Base-by-base conservation (phyloP, 1,140 invertebrate genomes). In the Harpegnathos saltator region DNA sequence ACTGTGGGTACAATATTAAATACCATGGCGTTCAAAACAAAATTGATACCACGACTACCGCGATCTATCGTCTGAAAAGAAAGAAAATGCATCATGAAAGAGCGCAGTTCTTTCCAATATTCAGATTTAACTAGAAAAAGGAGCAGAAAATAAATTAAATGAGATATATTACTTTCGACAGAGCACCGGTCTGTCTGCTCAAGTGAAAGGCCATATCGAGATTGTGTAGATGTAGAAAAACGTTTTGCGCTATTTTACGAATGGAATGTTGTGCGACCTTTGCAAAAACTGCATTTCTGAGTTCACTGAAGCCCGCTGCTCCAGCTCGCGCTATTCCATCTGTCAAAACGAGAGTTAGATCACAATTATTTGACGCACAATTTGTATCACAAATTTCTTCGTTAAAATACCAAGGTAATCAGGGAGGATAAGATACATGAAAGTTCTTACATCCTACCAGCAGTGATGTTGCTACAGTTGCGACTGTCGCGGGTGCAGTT, bases 231-330 rank as follows among this genome's bases (percentile, higher is more conserved):
- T 99, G 99, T n/a, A 97, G 94, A 93, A 99, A 99, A 12, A 99
- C 98, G 94, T 99, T 99, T 92, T 96, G 97, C 0, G 99, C 98
- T 83, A 99, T 97, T 94, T 97, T 96, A 66, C 99, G 94, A 85
- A 99, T 99, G 9, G 99, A 99, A 93, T 98, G 97, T 92, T 99
- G 99, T 0, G 99, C 98, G n/a, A 99, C 99, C 94, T 97, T 97
- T 4, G 99, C 99, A 95, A 99, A 99, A 24, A 99, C 98, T 11
- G 99, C 99, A 95, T 99, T 99, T 69, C 99, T 95, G 14, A 99
- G 92, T 95, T 99, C 99, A 94, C 99, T 99, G 91, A 99, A 99
- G 62, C 97, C 97, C 1, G 98, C 96, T 22, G 98, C 97, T 82
- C 98, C 97, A 15, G 97, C 97, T 89, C 99, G 95, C 1, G 99